Base-by-base conservation (phyloP, 2,113 vertebrate genomes). In the Anolis carolinensis region DNA sequence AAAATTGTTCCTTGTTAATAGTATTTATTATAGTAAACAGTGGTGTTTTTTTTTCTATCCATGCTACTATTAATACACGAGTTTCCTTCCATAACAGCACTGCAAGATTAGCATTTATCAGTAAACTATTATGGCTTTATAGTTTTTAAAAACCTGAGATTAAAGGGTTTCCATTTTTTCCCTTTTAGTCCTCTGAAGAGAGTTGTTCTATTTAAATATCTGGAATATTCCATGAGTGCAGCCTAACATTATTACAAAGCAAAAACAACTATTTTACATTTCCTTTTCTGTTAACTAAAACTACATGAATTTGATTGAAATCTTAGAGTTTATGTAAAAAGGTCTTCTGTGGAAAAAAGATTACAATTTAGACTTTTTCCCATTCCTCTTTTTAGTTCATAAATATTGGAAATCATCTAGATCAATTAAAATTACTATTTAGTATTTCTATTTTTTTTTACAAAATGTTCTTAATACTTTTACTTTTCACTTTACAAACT, bases 11-110 rank as follows among this genome's bases (percentile, higher is more conserved):
- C 6, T 13, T 52, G 74, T 25, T 34, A 77, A 81, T 65, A 5
- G 23, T 91, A 65, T 91, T 70, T 89, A 8, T 62, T 68, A 32
- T 63, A 13, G 65, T 65, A 52, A 67, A 52, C 85, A 79, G 59
- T 79, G 39, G 67, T 67, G 23, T 48, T 10, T 76, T 13, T 48
- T 10, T 76, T 13, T 48, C 59, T n/a, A 55, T 59, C 32, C 25
- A 70, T 50, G 44, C 2, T 52, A 21, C 55, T 70, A 78, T 68
- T 14, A 70, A 78, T 8, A 77, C 65, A 84, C 50, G 39, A 76
- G 52, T 52, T 68, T 36, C 5, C 67, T 85, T 50, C 34, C 36
- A 23, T 50, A 70, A 68, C 50, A 85, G 65, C 65, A 39, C 44
- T 78, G 5, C n/a, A 52, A 7, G 14, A 39, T 72, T 30, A 36